Evolutionary conservation across 2,113 vertebrate species (phyloP).

Genomic region (Edolisoma coerulescens): DNA sequence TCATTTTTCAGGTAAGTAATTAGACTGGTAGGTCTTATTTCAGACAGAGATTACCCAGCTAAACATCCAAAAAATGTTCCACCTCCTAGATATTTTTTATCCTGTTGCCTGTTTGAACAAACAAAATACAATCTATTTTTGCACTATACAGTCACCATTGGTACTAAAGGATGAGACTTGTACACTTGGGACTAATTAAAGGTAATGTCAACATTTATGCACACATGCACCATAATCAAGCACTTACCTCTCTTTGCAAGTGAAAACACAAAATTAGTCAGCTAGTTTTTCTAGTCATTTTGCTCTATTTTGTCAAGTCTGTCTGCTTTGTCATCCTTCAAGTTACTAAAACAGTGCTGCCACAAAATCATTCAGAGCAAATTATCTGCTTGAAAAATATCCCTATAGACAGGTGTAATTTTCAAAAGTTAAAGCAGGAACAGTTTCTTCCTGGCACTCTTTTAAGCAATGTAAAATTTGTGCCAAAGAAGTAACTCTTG

Average conservation of each 20-base stretch:
- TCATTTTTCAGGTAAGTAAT: not conserved
- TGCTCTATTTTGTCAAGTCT: not conserved
- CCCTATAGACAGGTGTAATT: not conserved
- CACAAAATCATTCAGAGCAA: not conserved
- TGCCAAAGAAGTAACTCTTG: not conserved
- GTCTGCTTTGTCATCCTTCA: not conserved
- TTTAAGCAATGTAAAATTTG: not conserved
- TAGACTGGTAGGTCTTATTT: not conserved
- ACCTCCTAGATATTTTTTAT: not conserved
- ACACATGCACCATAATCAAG: not conserved
- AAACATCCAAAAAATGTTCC: not conserved
- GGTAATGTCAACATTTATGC: not conserved
- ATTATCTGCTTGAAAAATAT: not conserved
- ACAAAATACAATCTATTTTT: not conserved
- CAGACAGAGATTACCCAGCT: not conserved
- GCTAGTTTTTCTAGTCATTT: not conserved
- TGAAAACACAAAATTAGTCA: not conserved
- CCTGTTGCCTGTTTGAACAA: not conserved
- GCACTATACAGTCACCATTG: not conserved
- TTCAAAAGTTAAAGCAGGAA: not conserved
- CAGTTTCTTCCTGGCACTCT: not conserved
- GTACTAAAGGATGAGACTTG: not conserved
- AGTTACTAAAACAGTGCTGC: not conserved
- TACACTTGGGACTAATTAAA: not conserved
- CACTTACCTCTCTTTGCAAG: not conserved